Conservation (phyloP, 2,113 vertebrate genomes). For the Thryonomys swinderianus region DNA sequence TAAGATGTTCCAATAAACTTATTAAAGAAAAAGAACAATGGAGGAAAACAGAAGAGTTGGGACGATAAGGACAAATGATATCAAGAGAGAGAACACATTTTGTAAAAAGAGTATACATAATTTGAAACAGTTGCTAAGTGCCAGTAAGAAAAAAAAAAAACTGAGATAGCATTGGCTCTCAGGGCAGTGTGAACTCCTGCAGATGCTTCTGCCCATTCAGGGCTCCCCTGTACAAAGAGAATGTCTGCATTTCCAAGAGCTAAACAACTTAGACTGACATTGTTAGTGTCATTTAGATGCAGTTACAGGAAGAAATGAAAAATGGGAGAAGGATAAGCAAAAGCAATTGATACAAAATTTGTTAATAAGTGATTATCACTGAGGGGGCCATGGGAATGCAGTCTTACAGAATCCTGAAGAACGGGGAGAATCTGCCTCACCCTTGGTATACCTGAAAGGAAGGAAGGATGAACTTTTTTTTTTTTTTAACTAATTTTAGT, state of each 20-base stretch:
- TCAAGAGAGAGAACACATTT: not conserved
- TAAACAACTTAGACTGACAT: not conserved
- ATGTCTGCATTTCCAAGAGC: not conserved
- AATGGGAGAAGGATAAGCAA: not conserved
- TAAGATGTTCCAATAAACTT: too few relatives aligned
- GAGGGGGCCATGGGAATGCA: not conserved
- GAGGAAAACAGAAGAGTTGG: not conserved
- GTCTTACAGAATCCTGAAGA: not conserved
- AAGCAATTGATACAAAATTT: not conserved
- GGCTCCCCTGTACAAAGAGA: not conserved
- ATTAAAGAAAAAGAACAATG: not conserved
- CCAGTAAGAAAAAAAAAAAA: slow-evolving; percentile 28
- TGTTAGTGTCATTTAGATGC: not conserved
- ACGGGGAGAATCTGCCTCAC: not conserved
- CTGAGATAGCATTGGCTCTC: not conserved
- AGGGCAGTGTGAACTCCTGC: not conserved
- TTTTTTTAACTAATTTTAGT: not conserved
- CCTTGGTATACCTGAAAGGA: not conserved
- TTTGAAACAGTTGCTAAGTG: not conserved
- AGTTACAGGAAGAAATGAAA: not conserved
- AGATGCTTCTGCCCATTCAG: not conserved
- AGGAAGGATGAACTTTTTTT: not conserved
- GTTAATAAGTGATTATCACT: not conserved
- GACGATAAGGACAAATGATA: not conserved
- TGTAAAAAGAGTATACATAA: not conserved